Conservation (phyloP, 30 jellyfish, hydroid and myxozoan genomes). For the Chrysaora quinquecirrha region DNA sequence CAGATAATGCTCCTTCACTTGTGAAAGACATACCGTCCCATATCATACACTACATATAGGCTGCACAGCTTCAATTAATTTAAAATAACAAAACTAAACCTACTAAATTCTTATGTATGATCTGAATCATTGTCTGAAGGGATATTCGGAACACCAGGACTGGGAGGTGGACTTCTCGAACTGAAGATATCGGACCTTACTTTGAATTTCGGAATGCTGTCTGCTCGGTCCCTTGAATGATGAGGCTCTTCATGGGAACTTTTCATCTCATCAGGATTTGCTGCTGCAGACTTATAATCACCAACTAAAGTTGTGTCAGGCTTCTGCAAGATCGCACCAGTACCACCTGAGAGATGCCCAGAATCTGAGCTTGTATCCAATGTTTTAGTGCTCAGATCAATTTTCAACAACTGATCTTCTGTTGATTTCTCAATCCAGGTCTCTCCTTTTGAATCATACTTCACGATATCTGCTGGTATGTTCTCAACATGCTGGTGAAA, state of each 20-base stretch:
- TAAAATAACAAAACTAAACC: too few species aligned
- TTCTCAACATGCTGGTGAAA: not conserved
- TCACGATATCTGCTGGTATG: not conserved
- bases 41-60: too few species aligned
- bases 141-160: slow-evolving; percentile 37
- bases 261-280: slow-evolving; percentile 8
- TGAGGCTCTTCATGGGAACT: not conserved
- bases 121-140: slow-evolving; percentile 27
- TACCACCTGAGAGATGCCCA: not conserved
- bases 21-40: too few species aligned
- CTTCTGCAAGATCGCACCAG: not conserved
- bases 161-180: slow-evolving; percentile 66
- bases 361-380: not conserved
- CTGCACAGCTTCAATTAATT: too few species aligned
- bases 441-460: not conserved
- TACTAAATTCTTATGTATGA: not conserved
- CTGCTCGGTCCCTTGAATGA: slow-evolving; percentile 48
- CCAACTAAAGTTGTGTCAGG: not conserved
- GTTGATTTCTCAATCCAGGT: not conserved
- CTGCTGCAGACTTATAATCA: not conserved
- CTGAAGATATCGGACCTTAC: slow-evolving; percentile 81
- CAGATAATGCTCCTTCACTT: too few species aligned
- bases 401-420: not conserved
- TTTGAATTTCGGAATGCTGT: slow-evolving; percentile 81
- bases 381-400: not conserved